Evolutionary conservation across 2,113 vertebrate genomes (phyloP).

Genomic region (Tapirus terrestris): DNA sequence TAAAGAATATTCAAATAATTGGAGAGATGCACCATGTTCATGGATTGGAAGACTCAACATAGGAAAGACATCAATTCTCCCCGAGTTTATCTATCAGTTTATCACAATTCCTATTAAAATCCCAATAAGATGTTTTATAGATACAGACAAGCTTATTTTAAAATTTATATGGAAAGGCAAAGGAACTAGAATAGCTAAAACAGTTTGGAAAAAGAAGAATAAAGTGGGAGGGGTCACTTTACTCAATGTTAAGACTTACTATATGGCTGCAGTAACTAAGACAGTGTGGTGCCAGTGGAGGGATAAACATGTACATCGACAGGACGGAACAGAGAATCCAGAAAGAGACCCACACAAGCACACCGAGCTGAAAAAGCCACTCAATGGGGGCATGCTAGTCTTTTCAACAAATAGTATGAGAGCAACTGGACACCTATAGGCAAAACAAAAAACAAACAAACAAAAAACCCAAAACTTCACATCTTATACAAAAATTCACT

Average conservation of each 20-base stretch:
- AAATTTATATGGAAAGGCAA: background rate
- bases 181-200: background rate
- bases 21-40: background rate
- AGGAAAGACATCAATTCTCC: background rate
- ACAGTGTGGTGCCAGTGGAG: background rate
- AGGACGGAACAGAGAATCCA: no score
- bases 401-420: background rate
- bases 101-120: background rate
- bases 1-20: background rate
- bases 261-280: background rate
- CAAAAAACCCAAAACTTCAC: background rate
- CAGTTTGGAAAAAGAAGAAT: background rate
- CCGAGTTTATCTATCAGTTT: background rate
- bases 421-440: background rate
- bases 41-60: background rate
- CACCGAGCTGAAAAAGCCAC: background rate
- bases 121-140: background rate
- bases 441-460: background rate
- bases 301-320: background rate
- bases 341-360: background rate
- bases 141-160: background rate
- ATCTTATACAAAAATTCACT: background rate
- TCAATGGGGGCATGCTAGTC: no score
- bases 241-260: background rate
- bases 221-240: background rate